Base-by-base conservation (phyloP, 2,113 vertebrate genomes). In the Puntigrus tetrazona region DNA sequence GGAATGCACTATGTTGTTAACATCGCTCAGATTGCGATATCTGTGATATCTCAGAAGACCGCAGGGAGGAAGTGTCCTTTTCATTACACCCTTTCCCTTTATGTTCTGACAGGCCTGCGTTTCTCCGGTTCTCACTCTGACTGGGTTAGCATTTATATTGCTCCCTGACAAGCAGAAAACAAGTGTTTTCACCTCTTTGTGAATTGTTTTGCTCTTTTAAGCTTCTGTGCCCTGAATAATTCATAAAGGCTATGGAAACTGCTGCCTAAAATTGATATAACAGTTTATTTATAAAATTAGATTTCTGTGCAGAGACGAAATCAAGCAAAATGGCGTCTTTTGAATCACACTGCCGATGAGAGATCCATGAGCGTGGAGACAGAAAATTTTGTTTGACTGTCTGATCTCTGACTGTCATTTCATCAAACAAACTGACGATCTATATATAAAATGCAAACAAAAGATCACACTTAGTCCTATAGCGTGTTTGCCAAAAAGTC, bases 201-300 rank as follows among this genome's bases (percentile, higher is more conserved):
- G 52, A 59, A 78, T 38, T 59, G 31, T 25, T 57, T 55, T 20
- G 16, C 18, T 34, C 72, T 75, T 47, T 75, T 75, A 75, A 50
- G 22, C 43, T 14, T 75, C 45, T 29, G 52, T 76, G 5, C 29
- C 27, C n/a, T 38, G 22, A 59, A 38, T 57, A 38, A 59, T 57
- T 78, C 6, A 25, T 36, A 57, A 7, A n/a, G 3, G 31, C 8
- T 57, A 55, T 36, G 20, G 7, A 76, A 10, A 47, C 50, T 29
- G 18, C 22, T 36, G 31, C 50, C 52, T 22, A 16, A 55, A 34
- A 52, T 77, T 31, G 2, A 36, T 34, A 77, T 36, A 45, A 8
- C 20, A 55, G 3, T 55, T 55, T 22, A 55, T 7, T 55, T 50
- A 77, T 36, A 10, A 36, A 77, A n/a, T 75, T 18, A 65, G 14